Base-by-base conservation (phyloP, 2,888 invertebrate species). In the Crioceris asparagi region DNA sequence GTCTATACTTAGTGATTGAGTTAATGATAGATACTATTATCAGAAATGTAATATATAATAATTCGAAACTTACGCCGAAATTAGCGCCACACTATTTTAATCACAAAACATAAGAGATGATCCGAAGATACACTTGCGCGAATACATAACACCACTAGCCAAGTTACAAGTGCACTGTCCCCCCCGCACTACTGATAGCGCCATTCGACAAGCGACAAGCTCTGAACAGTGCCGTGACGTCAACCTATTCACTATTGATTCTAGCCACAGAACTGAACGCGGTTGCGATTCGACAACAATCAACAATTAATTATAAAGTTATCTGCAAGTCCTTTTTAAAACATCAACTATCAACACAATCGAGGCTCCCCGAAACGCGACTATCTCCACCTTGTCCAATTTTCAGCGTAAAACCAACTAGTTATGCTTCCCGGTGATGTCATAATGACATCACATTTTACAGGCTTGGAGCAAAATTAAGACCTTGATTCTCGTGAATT, bases 401-500 rank as follows among this genome's bases (percentile, higher is more conserved):
- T 38, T 44, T 39, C 32, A 40, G 23, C 40, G 41, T 42, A 37
- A 30, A 42, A 38, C 40, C 45, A 49, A 53, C 52, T 55, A 55
- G 52, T 59, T 60, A 54, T 57, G 61, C 61, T 63, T 64, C 62
- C 62, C 62, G 64, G 54, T 66, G 67, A 67, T 66, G 66, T 66
- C 67, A 67, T 63, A 49, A 64, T 67, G 67, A 67, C 64, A 65
- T 67, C 67, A 67, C 62, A 65, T 59, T 61, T 51, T 56, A 59
- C 56, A 58, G 49, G 59, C 62, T 60, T 55, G 54, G 53, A 54
- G 62, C 61, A 53, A 54, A 54, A 48, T 53, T 53, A 45, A 59
- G 62, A 59, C 64, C 64, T 64, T 64, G 62, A 61, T 62, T 52
- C 48, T 50, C 40, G n/a, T 14, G n/a, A n/a, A n/a, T n/a, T n/a